phyloP scores from a whole-genome alignment of 2,888 invertebrate species.

The Drosophila falleni region DNA sequence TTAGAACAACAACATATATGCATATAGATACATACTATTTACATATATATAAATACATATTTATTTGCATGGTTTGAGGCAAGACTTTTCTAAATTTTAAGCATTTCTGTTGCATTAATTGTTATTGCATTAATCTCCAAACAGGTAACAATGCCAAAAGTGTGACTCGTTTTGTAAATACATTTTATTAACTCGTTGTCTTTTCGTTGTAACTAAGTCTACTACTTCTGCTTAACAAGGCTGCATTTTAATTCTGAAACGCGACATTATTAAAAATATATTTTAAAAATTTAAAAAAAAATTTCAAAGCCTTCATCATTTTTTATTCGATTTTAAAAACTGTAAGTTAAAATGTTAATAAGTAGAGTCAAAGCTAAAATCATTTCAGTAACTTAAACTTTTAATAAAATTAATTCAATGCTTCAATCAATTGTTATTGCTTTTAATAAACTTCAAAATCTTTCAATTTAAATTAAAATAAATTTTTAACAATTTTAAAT shows the following conservation, averaged over 20 bases:
- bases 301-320: no score
- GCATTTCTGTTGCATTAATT: constrained; percentile 68
- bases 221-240: constrained; percentile 29
- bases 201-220: constrained; percentile 67
- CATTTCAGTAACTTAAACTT: no score
- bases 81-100: constrained; percentile 76
- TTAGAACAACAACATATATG: constrained; percentile 38
- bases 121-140: constrained; percentile 58
- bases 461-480: no score
- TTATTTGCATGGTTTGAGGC: constrained; percentile 80
- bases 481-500: no score
- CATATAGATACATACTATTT: constrained; percentile 26
- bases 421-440: no score
- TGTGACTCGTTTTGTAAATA: constrained; percentile 72
- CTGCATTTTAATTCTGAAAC: neutral
- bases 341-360: no score
- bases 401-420: no score
- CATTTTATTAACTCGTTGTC: constrained; percentile 59
- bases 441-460: no score
- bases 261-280: no score
- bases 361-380: no score
- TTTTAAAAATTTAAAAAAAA: no score
- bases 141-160: constrained; percentile 70
- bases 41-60: constrained; percentile 22
- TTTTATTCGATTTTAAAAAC: no score